Conservation (phyloP, 1,140 invertebrate genomes). For the Thrips palmi region DNA sequence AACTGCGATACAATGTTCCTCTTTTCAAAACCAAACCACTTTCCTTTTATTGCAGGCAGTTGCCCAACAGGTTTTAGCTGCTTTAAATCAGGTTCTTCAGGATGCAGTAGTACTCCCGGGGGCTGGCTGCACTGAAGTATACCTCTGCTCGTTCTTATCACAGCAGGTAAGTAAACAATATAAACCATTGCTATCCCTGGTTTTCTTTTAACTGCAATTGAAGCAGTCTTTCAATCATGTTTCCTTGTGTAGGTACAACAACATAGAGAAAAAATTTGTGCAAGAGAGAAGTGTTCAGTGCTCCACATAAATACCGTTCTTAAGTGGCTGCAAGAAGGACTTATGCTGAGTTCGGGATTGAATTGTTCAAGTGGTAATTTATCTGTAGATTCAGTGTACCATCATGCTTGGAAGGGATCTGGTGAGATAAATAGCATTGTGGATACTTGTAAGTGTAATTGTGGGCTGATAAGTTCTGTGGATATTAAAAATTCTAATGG, state of each 20-base stretch:
- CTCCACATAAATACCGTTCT: too few species aligned
- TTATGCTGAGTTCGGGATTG: not conserved
- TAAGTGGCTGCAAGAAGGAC: not conserved
- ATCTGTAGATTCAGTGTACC: slow-evolving; percentile 1
- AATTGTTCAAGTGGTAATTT: not conserved
- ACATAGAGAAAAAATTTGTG: not conserved
- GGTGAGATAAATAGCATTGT: too few species aligned
- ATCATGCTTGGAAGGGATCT: slow-evolving; percentile 7
- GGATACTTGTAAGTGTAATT: slow-evolving; percentile 2
- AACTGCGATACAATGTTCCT: not conserved
- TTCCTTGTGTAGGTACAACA: not conserved
- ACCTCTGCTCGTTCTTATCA: not conserved
- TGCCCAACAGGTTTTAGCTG: slow-evolving; percentile 2
- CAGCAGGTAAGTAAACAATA: not conserved
- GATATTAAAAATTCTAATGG: not conserved
- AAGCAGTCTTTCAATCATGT: not conserved
- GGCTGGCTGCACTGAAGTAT: slow-evolving; percentile 6
- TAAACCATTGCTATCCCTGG: not conserved
- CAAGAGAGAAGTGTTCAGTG: not conserved
- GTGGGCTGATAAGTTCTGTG: not conserved
- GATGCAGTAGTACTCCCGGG: not conserved
- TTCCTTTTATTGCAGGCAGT: not conserved
- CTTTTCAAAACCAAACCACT: not conserved
- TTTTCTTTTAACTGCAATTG: not conserved
- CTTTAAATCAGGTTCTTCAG: not conserved